Conservation (phyloP, 1,140 invertebrate species). For the Sinonovacula constricta region DNA sequence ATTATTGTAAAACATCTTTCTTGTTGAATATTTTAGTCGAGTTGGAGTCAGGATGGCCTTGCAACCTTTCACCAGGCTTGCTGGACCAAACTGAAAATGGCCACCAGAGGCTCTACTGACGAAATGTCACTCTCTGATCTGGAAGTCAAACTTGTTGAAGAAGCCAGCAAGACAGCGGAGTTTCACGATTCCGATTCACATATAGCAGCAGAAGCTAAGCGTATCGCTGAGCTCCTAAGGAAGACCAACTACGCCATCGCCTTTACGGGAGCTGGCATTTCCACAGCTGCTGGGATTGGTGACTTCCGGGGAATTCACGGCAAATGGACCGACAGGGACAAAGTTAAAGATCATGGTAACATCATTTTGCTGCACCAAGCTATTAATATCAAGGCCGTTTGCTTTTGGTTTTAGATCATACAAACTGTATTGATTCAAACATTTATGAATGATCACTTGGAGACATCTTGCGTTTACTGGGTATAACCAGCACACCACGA, state of each 20-base stretch:
- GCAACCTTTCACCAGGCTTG: slow-evolving; percentile 53
- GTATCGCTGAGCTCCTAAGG: slow-evolving; percentile 60
- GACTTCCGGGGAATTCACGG: slow-evolving; percentile 89
- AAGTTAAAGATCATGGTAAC: slow-evolving; percentile 55
- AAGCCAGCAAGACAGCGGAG: slow-evolving; percentile 64
- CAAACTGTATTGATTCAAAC: too few relatives aligned
- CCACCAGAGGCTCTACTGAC: neutral
- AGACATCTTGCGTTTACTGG: too few relatives aligned
- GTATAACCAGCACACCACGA: too few relatives aligned
- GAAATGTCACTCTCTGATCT: slow-evolving; percentile 25
- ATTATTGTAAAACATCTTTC: neutral
- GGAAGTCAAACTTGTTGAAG: slow-evolving; percentile 60
- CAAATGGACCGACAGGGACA: slow-evolving; percentile 66
- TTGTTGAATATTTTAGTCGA: slow-evolving; percentile 1
- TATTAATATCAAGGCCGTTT: too few relatives aligned
- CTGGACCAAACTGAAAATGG: slow-evolving; percentile 34
- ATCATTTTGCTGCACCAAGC: neutral
- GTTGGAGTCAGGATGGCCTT: slow-evolving; percentile 52
- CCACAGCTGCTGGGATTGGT: slow-evolving; percentile 95
- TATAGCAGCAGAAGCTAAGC: slow-evolving; percentile 51
- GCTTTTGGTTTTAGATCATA: too few relatives aligned
- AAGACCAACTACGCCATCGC: slow-evolving; percentile 58
- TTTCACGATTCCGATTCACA: slow-evolving; percentile 54
- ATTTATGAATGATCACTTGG: too few relatives aligned
- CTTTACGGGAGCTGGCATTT: slow-evolving; percentile 91